phyloP scores from a whole-genome alignment of 2,797 vertebrate species.

The Enteromius viviparus region DNA sequence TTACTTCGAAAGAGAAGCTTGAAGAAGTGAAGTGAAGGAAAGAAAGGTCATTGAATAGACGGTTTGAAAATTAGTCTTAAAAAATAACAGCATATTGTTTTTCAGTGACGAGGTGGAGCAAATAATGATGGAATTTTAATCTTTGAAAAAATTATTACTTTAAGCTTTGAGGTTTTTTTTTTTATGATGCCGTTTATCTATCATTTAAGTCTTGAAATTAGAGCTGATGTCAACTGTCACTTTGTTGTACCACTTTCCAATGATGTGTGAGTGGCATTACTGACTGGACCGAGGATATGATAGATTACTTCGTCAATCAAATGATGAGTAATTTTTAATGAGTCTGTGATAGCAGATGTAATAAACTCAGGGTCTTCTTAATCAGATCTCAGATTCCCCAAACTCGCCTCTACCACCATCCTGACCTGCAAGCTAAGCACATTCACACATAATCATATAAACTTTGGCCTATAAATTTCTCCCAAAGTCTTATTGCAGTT shows the following conservation, averaged over 20 bases:
- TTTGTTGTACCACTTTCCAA: slow-evolving; percentile 29
- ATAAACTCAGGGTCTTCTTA: slow-evolving; percentile 37
- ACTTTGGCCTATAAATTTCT: slow-evolving; percentile 73
- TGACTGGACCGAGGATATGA: slow-evolving; percentile 37
- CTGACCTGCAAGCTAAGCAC: slow-evolving; percentile 74
- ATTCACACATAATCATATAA: slow-evolving; percentile 73
- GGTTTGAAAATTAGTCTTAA: background rate
- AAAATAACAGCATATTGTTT: background rate
- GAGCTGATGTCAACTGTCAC: slow-evolving; percentile 40
- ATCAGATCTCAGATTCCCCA: slow-evolving; percentile 34
- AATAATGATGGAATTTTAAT: background rate
- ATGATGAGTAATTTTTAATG: slow-evolving; percentile 49
- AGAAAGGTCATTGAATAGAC: background rate
- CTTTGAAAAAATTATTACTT: background rate
- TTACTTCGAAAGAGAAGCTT: background rate
- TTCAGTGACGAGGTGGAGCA: background rate
- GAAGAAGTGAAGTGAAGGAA: background rate
- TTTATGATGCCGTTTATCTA: background rate
- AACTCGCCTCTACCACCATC: slow-evolving; percentile 2
- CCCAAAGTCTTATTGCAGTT: slow-evolving; percentile 65
- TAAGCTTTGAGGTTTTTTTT: background rate
- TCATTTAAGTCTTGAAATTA: background rate
- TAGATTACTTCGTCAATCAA: slow-evolving; percentile 46
- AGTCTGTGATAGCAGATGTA: slow-evolving; percentile 31
- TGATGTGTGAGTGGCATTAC: slow-evolving; percentile 42